phyloP scores from a whole-genome alignment of 1,140 invertebrate species.

The Trachymyrmex septentrionalis region DNA sequence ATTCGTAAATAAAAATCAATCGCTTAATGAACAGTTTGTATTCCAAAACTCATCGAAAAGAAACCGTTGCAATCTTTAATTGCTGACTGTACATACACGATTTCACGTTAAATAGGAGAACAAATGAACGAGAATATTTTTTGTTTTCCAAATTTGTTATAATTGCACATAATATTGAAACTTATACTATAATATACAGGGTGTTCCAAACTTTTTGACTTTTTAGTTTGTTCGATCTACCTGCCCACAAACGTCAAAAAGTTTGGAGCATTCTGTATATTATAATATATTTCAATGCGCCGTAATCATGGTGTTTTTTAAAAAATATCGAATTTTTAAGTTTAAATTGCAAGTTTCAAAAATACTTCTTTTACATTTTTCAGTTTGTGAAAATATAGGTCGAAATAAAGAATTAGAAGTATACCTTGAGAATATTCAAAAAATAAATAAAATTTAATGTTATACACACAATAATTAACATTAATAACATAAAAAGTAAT shows the following conservation, averaged over 20 bases:
- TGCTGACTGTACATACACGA: neutral
- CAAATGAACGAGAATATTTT: neutral
- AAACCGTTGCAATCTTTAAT: no score
- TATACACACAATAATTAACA: neutral
- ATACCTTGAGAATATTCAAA: neutral
- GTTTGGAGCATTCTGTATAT: neutral
- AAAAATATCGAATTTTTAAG: neutral
- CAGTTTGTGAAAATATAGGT: neutral
- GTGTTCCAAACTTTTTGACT: no score
- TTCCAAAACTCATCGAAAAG: no score
- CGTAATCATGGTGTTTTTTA: neutral
- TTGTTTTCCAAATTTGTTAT: neutral
- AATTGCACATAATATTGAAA: neutral
- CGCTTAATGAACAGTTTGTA: no score
- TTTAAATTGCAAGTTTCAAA: neutral
- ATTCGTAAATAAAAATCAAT: no score
- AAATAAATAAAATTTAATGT: neutral
- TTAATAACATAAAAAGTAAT: neutral
- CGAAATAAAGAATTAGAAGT: neutral
- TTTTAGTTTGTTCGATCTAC: no score
- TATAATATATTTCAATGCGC: neutral
- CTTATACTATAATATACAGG: neutral
- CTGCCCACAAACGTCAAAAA: no score
- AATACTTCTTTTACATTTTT: neutral
- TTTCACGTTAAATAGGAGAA: neutral